A percentile compares a stretch with the other conserved stretches of the same genome.
These are phyloP conservation scores for Leucophora obtusa DNA, from an alignment of 2,888 invertebrate genomes.

Conservation along the genomic window DNA sequence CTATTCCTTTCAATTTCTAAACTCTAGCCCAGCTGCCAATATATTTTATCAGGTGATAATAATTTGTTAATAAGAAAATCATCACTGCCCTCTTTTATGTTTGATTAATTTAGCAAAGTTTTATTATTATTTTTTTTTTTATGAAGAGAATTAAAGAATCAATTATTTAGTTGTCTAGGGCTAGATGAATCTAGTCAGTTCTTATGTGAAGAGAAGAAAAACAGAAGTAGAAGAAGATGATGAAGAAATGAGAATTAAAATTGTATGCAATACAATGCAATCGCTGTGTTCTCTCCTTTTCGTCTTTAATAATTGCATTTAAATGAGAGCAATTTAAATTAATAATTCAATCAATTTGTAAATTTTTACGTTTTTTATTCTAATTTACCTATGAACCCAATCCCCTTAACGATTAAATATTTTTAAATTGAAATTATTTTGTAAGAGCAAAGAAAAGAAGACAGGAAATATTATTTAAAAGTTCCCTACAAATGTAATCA, in stretches of 20 bases:
- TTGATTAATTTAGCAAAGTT: constrained; percentile 71
- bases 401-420: constrained; percentile 1
- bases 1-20: constrained; percentile 74
- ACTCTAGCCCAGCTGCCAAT: constrained; percentile 47
- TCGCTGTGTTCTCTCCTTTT: constrained; percentile 56
- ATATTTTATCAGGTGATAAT: constrained; percentile 43
- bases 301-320: constrained; percentile 58
- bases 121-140: constrained; percentile 43
- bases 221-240: constrained; percentile 4
- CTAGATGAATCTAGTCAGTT: constrained; percentile 78
- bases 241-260: constrained; percentile 24
- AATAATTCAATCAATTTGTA: constrained; percentile 63
- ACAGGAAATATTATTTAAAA: not conserved
- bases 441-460: not conserved
- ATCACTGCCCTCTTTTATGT: constrained; percentile 52
- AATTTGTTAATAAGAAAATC: constrained; percentile 59
- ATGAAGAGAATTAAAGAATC: constrained; percentile 40
- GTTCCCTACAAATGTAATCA: not conserved
- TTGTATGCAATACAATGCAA: constrained; percentile 66
- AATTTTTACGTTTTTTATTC: constrained; percentile 67
- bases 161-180: constrained; percentile 72
- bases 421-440: constrained; percentile 4
- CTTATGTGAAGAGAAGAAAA: constrained; percentile 56
- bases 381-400: not conserved
- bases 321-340: constrained; percentile 67